Conservation (phyloP, 2,113 vertebrate genomes). For the Bagarius yarrelli region DNA sequence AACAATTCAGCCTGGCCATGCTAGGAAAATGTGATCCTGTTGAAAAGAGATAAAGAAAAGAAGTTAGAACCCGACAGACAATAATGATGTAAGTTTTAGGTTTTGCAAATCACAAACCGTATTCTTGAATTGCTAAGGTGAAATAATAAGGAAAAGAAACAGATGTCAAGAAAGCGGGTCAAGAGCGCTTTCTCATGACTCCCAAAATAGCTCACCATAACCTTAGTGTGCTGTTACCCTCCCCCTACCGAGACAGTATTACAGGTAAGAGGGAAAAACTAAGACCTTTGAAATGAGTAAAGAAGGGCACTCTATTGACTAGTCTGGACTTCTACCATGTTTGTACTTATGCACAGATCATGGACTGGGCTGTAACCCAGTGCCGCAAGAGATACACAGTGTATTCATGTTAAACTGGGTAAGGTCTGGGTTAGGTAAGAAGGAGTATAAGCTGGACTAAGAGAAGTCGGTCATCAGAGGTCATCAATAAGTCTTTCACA, state of each 20-base stretch:
- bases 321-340: not conserved
- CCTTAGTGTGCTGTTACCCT: slow-evolving; percentile 15
- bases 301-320: not conserved
- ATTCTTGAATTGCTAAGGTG: not conserved
- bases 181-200: slow-evolving; percentile 46
- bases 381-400: slow-evolving; percentile 5
- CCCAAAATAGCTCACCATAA: slow-evolving; percentile 48
- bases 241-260: slow-evolving; percentile 44
- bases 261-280: slow-evolving; percentile 45
- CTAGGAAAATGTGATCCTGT: not conserved
- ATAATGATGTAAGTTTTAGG: not conserved
- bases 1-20: slow-evolving; percentile 50
- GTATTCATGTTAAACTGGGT: slow-evolving; percentile 36
- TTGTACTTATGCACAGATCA: slow-evolving; percentile 24
- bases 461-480: not conserved
- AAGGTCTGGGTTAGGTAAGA: not conserved
- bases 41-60: not conserved
- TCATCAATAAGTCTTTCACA: slow-evolving; percentile 33
- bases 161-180: not conserved
- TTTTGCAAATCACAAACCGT: not conserved
- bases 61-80: slow-evolving; percentile 14
- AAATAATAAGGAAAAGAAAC: not conserved
- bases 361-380: slow-evolving; percentile 22
- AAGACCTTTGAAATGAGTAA: slow-evolving; percentile 19
- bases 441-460: not conserved